Base-by-base conservation (phyloP, 2,888 invertebrate genomes). In the Apamea monoglypha region DNA sequence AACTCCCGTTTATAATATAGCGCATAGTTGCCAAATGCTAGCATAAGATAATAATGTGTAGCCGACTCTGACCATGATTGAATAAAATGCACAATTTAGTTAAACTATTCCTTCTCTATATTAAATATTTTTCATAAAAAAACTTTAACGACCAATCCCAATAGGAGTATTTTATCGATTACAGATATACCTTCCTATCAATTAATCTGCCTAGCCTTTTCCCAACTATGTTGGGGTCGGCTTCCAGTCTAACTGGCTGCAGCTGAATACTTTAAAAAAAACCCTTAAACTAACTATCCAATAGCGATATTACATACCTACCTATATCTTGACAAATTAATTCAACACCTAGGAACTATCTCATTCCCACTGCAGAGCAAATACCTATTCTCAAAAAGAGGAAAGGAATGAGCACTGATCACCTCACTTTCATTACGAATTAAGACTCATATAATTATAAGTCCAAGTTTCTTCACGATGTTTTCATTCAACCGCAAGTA, bases 401-500 rank as follows among this genome's bases (percentile, higher is more conserved):
- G n/a, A n/a, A 53, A 44, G 2, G 12, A 56, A 53, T 21, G 18
- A 53, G 21, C 53, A 21, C 21, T 8, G 21, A 53, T 21, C 50
- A 18, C 18, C 6, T 50, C 18, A 50, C 50, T 50, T 18, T 50
- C 1, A 0, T 21, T 21, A 7, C 61, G 29, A 59, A 47, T 29
- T 21, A 14, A 59, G 5, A 36, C 32, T 21, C 6, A 44, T 32
- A 32, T 32, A 12, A 36, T 36, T 25, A 18, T 8, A 21, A 44
- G 29, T 71, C 14, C 47, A 56, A n/a, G 7, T 47, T 50, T 16
- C 12, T 3, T 2, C 18, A n/a, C 7, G 1, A 16, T 56, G 64
- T 80, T 68, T 83, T 36, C 36, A 44, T 61, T 53, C 32, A 25
- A 7, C 36, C 18, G 7, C 53, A 56, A 53, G 47, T 63, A 71